A percentile compares a stretch with the other conserved stretches of the same genome.
Conservation (phyloP, 2,888 invertebrate species). For the Octonoba sinensis region DNA sequence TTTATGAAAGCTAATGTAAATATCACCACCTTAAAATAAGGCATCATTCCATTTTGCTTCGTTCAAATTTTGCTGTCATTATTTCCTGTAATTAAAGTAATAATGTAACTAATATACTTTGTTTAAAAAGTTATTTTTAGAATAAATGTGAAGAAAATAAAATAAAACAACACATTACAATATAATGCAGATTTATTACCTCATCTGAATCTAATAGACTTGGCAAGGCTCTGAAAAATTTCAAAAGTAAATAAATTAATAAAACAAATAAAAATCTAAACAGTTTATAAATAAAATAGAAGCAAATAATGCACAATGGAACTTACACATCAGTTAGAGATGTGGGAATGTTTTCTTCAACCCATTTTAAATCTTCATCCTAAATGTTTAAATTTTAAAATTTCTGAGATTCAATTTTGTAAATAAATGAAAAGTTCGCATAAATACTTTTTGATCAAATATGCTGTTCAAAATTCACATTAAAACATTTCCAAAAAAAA, state of each 20-base stretch:
- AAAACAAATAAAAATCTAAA: neutral
- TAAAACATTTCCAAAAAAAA: constrained; percentile 18
- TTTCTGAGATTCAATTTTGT: neutral
- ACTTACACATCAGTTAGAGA: constrained; percentile 72
- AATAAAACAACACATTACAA: constrained; percentile 18
- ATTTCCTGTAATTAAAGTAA: constrained; percentile 75
- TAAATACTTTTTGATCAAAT: neutral
- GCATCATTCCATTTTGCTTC: constrained; percentile 86
- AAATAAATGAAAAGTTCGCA: constrained; percentile 14
- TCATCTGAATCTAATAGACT: constrained; percentile 82
- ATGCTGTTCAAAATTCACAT: too few species aligned
- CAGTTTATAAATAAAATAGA: neutral
- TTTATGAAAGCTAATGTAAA: too few species aligned
- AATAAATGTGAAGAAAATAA: neutral
- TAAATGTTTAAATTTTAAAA: constrained; percentile 69
- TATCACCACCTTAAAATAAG: constrained; percentile 8
- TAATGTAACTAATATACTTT: constrained; percentile 7
- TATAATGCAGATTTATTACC: constrained; percentile 67
- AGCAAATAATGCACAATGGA: constrained; percentile 8
- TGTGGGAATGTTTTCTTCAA: constrained; percentile 90
- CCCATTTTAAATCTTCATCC: constrained; percentile 89
- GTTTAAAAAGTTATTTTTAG: constrained; percentile 1
- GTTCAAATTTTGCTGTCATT: constrained; percentile 86
- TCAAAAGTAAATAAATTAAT: constrained; percentile 13
- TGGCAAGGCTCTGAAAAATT: constrained; percentile 74